A percentile compares a stretch with the other conserved stretches of the same genome.
Conservation (phyloP, 2,888 invertebrate species). For the Brachynemurus nebulosus region DNA sequence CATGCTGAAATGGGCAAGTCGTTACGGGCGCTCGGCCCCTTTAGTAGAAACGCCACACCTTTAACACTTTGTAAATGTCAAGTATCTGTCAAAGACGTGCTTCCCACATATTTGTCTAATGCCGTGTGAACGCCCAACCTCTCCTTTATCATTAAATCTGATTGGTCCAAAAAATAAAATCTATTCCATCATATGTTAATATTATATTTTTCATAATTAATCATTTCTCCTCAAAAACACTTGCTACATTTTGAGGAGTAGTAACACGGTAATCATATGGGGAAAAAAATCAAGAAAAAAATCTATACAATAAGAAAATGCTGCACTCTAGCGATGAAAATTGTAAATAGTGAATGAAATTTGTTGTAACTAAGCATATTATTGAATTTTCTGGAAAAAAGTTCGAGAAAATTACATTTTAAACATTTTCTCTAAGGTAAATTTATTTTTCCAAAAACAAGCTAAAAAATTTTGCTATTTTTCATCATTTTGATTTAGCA, state of each 20-base stretch:
- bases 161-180: conserved; percentile 27
- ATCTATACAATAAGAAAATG: too few relatives aligned
- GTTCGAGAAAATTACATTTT: too few relatives aligned
- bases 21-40: conserved; percentile 24
- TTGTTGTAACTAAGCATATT: too few relatives aligned
- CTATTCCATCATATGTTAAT: conserved; percentile 22
- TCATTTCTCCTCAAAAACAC: conserved; percentile 1
- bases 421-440: too few relatives aligned
- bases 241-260: too few relatives aligned
- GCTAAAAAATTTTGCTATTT: too few relatives aligned
- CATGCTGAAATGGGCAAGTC: conserved; percentile 30
- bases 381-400: too few relatives aligned
- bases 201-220: neutral
- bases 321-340: conserved; percentile 5
- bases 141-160: conserved; percentile 21
- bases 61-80: conserved; percentile 34
- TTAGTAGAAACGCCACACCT: conserved; percentile 30
- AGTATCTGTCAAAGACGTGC: conserved; percentile 31
- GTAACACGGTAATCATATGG: too few relatives aligned
- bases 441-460: too few relatives aligned
- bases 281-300: too few relatives aligned
- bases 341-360: too few relatives aligned
- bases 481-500: too few relatives aligned
- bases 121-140: conserved; percentile 30
- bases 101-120: conserved; percentile 32